Evolutionary conservation across 2,113 vertebrate genomes (phyloP).

Genomic region (Aptenodytes patagonicus): DNA sequence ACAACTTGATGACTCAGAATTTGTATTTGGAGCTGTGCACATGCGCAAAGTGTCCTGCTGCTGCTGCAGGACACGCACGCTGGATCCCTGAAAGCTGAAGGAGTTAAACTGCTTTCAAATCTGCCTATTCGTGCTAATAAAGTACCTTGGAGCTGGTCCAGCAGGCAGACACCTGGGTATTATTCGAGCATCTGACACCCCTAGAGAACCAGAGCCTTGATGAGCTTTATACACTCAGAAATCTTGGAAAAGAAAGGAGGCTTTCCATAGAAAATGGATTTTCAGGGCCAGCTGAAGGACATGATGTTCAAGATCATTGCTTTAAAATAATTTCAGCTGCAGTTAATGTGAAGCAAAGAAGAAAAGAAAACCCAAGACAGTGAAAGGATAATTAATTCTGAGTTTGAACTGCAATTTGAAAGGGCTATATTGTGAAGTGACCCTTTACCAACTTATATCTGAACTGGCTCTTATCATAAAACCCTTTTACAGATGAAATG

Average conservation of each 20-base stretch:
- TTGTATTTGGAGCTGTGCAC: neutral
- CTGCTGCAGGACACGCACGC: accelerated
- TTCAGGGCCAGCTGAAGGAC: constrained; percentile 67
- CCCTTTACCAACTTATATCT: constrained; percentile 8
- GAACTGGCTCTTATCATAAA: neutral
- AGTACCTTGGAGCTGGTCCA: constrained; percentile 47
- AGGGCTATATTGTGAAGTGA: constrained; percentile 57
- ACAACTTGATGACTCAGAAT: neutral
- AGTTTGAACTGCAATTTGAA: constrained; percentile 54
- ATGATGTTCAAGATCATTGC: constrained; percentile 58
- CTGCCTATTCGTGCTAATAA: constrained; percentile 14
- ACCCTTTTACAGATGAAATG: neutral
- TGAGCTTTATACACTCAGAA: constrained; percentile 41
- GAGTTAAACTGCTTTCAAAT: constrained; percentile 39
- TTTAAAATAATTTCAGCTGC: constrained; percentile 66
- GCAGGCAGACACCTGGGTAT: constrained; percentile 48
- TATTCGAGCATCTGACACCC: constrained; percentile 14
- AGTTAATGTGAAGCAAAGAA: constrained; percentile 58
- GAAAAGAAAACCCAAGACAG: constrained; percentile 59
- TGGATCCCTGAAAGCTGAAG: neutral
- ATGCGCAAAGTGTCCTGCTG: neutral
- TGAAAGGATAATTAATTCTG: constrained; percentile 59
- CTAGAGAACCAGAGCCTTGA: constrained; percentile 27
- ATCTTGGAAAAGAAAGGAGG: constrained; percentile 35
- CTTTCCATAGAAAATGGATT: constrained; percentile 53